Evolutionary conservation across 2,888 invertebrate species (phyloP).

Genomic region (Temnothorax rugatulus): DNA sequence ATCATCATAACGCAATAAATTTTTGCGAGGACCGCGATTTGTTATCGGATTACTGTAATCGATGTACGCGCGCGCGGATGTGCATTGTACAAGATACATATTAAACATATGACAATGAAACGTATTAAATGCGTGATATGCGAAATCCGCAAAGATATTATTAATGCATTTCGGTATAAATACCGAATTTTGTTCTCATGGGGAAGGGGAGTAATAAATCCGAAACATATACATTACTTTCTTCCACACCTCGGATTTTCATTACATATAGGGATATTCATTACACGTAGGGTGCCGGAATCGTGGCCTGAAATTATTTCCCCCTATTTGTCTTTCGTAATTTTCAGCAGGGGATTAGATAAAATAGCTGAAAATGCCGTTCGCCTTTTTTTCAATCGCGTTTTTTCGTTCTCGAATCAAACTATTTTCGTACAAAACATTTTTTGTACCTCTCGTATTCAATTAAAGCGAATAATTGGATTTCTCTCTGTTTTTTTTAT

Average conservation of each 20-base stretch:
- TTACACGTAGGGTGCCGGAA: not conserved
- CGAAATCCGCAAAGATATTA: not conserved
- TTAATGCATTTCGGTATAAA: not conserved
- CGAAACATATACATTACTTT: not conserved
- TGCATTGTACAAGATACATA: not conserved
- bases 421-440: not conserved
- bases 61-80: not conserved
- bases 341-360: not conserved
- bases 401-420: not conserved
- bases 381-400: not conserved
- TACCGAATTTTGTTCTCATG: not conserved
- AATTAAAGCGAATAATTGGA: conserved; percentile 22
- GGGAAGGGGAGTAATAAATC: not conserved
- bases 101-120: not conserved
- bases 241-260: not conserved
- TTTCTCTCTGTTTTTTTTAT: not conserved
- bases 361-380: not conserved
- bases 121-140: not conserved
- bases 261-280: too few species aligned
- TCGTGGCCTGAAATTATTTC: not conserved
- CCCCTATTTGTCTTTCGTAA: not conserved
- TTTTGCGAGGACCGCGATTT: not conserved
- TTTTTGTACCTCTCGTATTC: not conserved
- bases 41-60: conserved; percentile 19
- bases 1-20: not conserved